These are phyloP conservation scores for Deilephila elpenor DNA, from an alignment of 2,888 invertebrate species.

Conservation along the genomic window DNA sequence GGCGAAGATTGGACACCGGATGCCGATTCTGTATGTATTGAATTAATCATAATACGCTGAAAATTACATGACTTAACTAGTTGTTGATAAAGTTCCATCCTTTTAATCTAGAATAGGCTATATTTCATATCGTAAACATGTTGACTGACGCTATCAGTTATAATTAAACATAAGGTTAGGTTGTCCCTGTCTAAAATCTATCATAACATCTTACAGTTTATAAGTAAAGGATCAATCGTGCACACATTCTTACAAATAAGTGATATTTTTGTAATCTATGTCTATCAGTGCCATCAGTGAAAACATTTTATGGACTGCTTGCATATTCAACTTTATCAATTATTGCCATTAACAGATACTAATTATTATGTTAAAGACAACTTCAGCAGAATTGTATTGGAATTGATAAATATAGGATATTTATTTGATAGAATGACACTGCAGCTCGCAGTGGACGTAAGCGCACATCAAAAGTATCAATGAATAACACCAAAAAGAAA, in stretches of 20 bases:
- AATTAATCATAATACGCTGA: constrained; percentile 27
- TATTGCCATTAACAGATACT: not conserved
- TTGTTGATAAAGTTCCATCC: not conserved
- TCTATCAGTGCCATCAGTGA: not conserved
- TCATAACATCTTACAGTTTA: not conserved
- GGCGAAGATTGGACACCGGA: constrained; percentile 85
- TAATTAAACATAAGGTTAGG: constrained; percentile 14
- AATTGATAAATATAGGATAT: not conserved
- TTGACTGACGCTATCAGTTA: constrained; percentile 5
- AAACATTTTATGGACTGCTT: not conserved
- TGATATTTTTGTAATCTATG: not conserved
- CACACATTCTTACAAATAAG: too few species aligned
- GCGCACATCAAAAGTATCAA: constrained; percentile 62
- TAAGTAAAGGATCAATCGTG: not conserved
- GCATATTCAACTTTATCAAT: not conserved
- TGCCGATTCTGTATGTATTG: constrained; percentile 74
- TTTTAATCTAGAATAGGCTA: not conserved
- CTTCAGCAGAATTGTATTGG: not conserved
- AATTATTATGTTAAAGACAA: not conserved
- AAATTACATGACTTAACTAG: not conserved
- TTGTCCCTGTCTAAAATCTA: not conserved
- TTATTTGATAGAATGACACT: constrained; percentile 63
- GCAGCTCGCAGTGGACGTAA: constrained; percentile 70
- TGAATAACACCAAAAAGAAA: constrained; percentile 79
- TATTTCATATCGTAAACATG: not conserved